These are phyloP conservation scores for Bombus affinis DNA, from an alignment of 1,140 invertebrate species.

Conservation along the genomic window DNA sequence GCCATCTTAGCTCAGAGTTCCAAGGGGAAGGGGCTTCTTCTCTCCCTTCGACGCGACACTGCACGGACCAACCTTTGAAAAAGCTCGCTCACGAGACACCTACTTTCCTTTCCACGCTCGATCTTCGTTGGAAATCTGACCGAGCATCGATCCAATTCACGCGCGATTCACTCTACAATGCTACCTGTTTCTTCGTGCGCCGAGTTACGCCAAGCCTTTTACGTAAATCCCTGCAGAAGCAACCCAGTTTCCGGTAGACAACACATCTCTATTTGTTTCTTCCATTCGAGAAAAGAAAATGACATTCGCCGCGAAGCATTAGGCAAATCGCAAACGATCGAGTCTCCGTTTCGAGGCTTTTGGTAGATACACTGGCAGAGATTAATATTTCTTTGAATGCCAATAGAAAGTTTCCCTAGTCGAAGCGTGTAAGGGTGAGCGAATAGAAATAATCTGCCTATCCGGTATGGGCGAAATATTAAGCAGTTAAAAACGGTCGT, in stretches of 20 bases:
- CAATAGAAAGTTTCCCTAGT: constrained; percentile 28
- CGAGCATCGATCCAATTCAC: constrained; percentile 27
- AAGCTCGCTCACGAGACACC: constrained; percentile 38
- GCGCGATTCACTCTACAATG: constrained; percentile 15
- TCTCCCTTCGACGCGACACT: constrained; percentile 53
- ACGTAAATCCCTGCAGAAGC: neutral
- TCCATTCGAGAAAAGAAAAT: neutral
- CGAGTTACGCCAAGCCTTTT: neutral
- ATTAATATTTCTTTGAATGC: constrained; percentile 40
- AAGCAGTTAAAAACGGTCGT: constrained; percentile 45
- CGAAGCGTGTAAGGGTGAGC: neutral
- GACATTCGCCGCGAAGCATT: constrained; percentile 7
- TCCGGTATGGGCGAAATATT: constrained; percentile 18
- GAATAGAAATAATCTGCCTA: constrained; percentile 8
- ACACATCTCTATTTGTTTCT: no score
- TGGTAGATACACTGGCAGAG: constrained; percentile 3
- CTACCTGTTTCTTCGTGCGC: neutral
- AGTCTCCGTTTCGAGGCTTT: neutral
- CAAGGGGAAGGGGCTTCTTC: constrained; percentile 39
- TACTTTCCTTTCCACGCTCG: constrained; percentile 6
- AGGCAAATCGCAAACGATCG: neutral
- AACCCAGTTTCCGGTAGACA: no score
- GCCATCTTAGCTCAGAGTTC: constrained; percentile 61
- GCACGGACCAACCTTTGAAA: constrained; percentile 15
- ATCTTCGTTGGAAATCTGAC: constrained; percentile 15